Percentiles rank a stretch among this genome's conserved stretches.
Conservation (phyloP, 2,888 invertebrate genomes). For the Luperina nickerlii region DNA sequence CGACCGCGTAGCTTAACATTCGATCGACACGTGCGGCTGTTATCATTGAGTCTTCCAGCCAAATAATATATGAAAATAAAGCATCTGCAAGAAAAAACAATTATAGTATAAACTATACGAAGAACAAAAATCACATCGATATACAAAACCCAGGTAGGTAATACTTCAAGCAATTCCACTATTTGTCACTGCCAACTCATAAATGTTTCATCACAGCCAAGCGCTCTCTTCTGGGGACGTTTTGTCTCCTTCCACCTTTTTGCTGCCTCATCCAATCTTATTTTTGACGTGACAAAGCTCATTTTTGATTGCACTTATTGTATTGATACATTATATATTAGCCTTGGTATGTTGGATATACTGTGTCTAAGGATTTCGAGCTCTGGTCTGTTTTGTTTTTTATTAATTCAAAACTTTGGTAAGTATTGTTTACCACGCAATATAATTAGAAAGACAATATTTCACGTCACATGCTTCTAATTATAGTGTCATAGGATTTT, state of each 20-base stretch:
- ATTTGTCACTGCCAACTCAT: conserved; percentile 68
- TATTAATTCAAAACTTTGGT: conserved; percentile 27
- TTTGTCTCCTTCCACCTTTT: conserved; percentile 48
- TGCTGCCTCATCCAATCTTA: conserved; percentile 52
- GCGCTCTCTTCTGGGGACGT: conserved; percentile 61
- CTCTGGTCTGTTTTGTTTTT: conserved; percentile 41
- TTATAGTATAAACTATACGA: background rate
- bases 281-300: conserved; percentile 43
- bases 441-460: background rate
- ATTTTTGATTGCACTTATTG: conserved; percentile 42
- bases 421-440: background rate
- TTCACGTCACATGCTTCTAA: background rate
- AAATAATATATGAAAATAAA: conserved; percentile 6
- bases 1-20: background rate
- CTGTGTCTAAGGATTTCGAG: conserved; percentile 47
- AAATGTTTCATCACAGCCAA: conserved; percentile 67
- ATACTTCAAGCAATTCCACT: conserved; percentile 61
- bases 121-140: conserved; percentile 39
- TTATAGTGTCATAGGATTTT: background rate
- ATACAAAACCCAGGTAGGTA: conserved; percentile 40
- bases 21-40: background rate
- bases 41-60: background rate
- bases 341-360: conserved; percentile 26
- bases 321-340: conserved; percentile 13
- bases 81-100: background rate